Base-by-base conservation (phyloP, 2,797 vertebrate species). In the Darevskia mixta region DNA sequence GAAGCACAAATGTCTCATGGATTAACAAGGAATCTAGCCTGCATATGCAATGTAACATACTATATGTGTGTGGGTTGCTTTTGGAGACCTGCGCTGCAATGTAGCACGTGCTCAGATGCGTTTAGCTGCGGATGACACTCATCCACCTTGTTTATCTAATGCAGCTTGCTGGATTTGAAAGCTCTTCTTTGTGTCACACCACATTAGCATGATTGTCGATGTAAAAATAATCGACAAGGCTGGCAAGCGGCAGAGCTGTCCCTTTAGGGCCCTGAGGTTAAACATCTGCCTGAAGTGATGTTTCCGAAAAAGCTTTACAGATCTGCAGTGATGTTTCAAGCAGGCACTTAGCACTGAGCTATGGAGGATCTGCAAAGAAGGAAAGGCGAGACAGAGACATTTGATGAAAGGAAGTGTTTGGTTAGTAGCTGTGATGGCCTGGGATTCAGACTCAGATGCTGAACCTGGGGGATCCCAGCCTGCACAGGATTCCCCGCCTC, bases 221-320 rank as follows among this genome's bases (percentile, higher is more conserved):
- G 82, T 92, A 95, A 96, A 96, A 95, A 94, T 97, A 95, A 96
- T 97, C 91, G 95, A 95, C 93, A 92, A 94, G 77, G 83, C 86
- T 82, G 93, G 87, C 81, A 96, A 94, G 87, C 81, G 79, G 13
- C 82, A 86, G 45, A 84, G 66, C 7, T 90, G 90, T 90, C 92
- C 81, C 92, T 92, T 94, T 88, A 94, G 92, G 95, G 83, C 83
- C 83, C 85, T 75, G 75, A 91, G 94, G 95, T 95, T 95, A 96
- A 96, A 95, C 86, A 96, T 95, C 91, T 95, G 91, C 95, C 88
- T 95, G 88, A 91, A 96, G 27, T 89, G 94, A 94, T 92, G 94
- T 86, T 95, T 94, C 91, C 90, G 94, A 95, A 95, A 96, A 96
- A 92, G 92, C 91, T 95, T 96, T 95, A 90, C 83, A 61, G 92